Base-by-base conservation (phyloP, 2,888 invertebrate genomes). In the Osmoderma eremita region DNA sequence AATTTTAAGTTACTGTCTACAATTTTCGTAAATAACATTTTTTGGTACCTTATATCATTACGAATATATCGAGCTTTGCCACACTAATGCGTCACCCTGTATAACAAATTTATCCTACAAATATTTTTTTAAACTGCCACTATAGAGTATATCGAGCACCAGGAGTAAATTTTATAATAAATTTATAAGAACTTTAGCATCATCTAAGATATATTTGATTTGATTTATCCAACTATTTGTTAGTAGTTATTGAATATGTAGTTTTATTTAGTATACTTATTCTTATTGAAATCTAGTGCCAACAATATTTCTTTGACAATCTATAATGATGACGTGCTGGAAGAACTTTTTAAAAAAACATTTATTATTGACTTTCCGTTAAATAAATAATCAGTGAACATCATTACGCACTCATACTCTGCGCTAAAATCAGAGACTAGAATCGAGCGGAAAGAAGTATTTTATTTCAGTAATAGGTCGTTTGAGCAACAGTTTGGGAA, bases 401-500 rank as follows among this genome's bases (percentile, higher is more conserved):
- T 3, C 45, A 2, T 30, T 24, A 13, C 58, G 45, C 42, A 42
- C 42, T 42, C 42, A 42, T 13, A n/a, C 39, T 56, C 24, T 42
- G 45, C 58, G 30, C 24, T 24, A 18, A 17, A 42, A 53, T 53
- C 30, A 30, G 22, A 42, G 58, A 58, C 58, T 58, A 58, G 58
- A 58, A 45, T 39, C 42, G 58, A 58, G 45, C 30, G 58, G 58
- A 24, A 24, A 58, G 24, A 42, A 41, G 41, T 39, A 56, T 41
- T 41, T 56, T 18, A 58, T 58, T 58, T 42, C 58, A 58, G 22
- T 24, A 58, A 58, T 30, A 58, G 45, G 12, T 58, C 30, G 22
- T 58, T 58, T 58, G 58, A 58, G 58, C 58, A 58, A 58, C 58
- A 42, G 58, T 58, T 58, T 45, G 58, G 58, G 58, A 58, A 58